Evolutionary conservation across 2,797 vertebrate species (phyloP), one percentile per base, ranked within the genome.

Genomic region (Pogonophryne albipinna): DNA sequence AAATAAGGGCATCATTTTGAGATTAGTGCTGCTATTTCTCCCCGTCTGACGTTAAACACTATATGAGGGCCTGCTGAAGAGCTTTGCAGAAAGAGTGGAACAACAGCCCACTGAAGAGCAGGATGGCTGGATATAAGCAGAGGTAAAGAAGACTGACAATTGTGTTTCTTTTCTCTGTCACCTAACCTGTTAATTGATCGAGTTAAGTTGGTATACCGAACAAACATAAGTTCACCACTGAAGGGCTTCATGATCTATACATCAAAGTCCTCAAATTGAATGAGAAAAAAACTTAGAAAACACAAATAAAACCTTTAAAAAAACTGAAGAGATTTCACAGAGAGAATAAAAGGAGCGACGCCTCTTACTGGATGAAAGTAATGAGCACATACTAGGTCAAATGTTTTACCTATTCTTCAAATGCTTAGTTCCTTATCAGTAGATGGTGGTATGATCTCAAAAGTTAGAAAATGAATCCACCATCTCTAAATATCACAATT

Each of bases 1-100:
- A 95, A 95, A 95, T 94, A 95, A 94, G 91, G 87, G 90, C 88
- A 94, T 95, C 92, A 94, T 95, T 94, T 92, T 91, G 87, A 92
- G 87, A 93, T 94, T 91, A 93, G 89, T 89, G 90, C 76, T 80
- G 79, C 87, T 83, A 87, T 89, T 91, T 87, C 86, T 85, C 83
- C 83, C 76, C 50, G 34, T 62, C 84, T 92, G 82, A 87, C 83
- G 85, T 86, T 90, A 76, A 84, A 74, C 13, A 1, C 86, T 88
- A 90, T 84, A 84, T 41, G 74, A 85, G 83, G 9, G 78, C 71
- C 85, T 92, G 91, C 79, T 79, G 75, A 75, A 79, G 79, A 82
- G 78, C 75, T 90, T 86, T 78, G 57, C 73, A 73, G 80, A 19
- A 85, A 84, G 66, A 79, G 71, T 84, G 66, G 66, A 89, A 87